These are phyloP conservation scores for Lottia gigantea DNA, from an alignment of 2,888 invertebrate species.

Conservation along the genomic window DNA sequence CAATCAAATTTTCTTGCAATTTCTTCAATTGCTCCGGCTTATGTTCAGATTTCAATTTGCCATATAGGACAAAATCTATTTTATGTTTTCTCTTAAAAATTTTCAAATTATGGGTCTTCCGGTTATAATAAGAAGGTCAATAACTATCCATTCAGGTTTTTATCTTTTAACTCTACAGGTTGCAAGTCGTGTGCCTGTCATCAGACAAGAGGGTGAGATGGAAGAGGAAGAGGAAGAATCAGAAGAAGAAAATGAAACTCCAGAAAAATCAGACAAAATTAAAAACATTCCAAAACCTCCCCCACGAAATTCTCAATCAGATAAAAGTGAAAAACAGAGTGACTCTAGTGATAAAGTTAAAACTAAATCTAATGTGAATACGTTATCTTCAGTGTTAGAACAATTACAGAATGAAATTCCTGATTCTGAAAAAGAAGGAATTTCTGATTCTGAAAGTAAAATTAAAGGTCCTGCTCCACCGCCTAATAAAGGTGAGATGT, in stretches of 20 bases:
- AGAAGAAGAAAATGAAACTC: slow-evolving; percentile 35
- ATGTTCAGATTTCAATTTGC: too few relatives aligned
- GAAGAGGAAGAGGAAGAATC: slow-evolving; percentile 35
- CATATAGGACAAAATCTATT: too few relatives aligned
- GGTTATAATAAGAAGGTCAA: too few relatives aligned
- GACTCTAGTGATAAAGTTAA: background rate
- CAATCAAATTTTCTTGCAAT: too few relatives aligned
- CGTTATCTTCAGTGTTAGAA: background rate
- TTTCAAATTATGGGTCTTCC: too few relatives aligned
- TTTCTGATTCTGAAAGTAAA: background rate
- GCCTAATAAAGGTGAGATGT: too few relatives aligned
- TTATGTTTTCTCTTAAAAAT: too few relatives aligned
- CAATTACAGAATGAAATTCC: background rate
- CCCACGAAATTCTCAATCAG: background rate
- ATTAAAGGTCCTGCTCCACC: background rate
- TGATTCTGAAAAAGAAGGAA: background rate
- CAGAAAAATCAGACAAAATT: slow-evolving; percentile 12
- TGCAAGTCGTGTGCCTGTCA: background rate
- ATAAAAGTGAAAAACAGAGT: background rate
- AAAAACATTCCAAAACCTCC: slow-evolving; percentile 9
- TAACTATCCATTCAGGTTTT: background rate
- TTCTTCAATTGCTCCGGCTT: too few relatives aligned
- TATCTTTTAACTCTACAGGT: background rate
- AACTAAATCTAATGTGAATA: background rate
- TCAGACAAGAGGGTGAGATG: slow-evolving; percentile 2